Base-by-base conservation (phyloP, 2,888 invertebrate species). In the Lasioglossum figueresi region DNA sequence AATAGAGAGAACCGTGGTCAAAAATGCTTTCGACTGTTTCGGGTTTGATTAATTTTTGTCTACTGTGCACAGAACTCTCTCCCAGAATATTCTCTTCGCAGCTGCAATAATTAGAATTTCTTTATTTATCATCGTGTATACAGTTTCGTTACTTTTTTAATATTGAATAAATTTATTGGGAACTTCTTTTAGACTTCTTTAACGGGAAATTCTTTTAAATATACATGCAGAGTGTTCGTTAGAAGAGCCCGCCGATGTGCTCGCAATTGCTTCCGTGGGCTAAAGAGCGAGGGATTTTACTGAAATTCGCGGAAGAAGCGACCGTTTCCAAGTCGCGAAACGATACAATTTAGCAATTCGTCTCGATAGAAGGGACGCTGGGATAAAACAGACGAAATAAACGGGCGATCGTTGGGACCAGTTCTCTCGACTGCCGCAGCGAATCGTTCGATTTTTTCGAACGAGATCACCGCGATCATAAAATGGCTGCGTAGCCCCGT, bases 401-500 rank as follows among this genome's bases (percentile, higher is more conserved):
- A 37, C 68, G n/a, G 68, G 34, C 23, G 68, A 68, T 40, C 34
- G 68, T 68, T 68, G 19, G 37, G 40, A 68, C 19, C 16, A 23
- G 34, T 68, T 70, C 70, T 14, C 23, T 70, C 37, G 14, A n/a
- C 70, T 40, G 40, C 27, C 43, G 31, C 43, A 34, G 43, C 27
- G 43, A 27, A 71, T 68, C 66, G 68, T 34, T 40, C 68, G 68
- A 68, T 68, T 12, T 40, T 40, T 68, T n/a, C 23, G 10, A 23
- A 5, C 40, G 37, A 6, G 31, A 76, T 45, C 43, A 27, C 52
- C 31, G 16, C 14, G 45, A 68, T 31, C 63, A 8, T 63, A 66
- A 76, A 76, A 76, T 48, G 45, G 34, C 45, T 43, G 34, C 66
- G 48, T 23, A 66, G 27, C 52, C 10, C 43, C 27, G 37, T 56